Evolutionary conservation across 2,888 invertebrate genomes (phyloP).

Genomic region (Escarpia spicata): DNA sequence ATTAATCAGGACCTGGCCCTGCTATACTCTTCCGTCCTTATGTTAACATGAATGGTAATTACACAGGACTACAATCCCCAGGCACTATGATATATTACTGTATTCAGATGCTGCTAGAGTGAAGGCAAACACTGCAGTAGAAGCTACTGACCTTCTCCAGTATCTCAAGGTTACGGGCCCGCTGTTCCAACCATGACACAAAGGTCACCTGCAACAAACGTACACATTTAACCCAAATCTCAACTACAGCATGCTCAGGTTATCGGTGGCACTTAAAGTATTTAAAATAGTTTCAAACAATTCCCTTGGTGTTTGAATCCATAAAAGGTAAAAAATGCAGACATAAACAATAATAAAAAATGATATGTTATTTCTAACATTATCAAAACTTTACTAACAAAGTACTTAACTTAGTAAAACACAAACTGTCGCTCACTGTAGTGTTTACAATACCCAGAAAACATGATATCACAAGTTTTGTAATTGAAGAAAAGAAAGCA

Average conservation of each 20-base stretch:
- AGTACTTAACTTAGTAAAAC: not conserved
- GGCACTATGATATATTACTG: not conserved
- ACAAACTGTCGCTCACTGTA: not conserved
- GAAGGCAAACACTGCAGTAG: not conserved
- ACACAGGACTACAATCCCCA: too few relatives aligned
- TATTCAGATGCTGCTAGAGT: not conserved
- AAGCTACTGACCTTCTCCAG: constrained; percentile 46
- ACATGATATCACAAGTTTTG: not conserved
- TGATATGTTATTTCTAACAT: not conserved
- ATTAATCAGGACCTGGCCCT: too few relatives aligned
- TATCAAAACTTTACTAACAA: not conserved
- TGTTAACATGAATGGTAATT: too few relatives aligned
- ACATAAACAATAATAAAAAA: not conserved
- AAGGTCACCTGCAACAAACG: constrained; percentile 46
- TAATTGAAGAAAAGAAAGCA: not conserved
- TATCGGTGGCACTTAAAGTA: not conserved
- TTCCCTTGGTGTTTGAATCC: not conserved
- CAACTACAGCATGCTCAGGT: too few relatives aligned
- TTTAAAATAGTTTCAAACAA: not conserved
- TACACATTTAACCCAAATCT: not conserved
- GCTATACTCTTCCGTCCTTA: too few relatives aligned
- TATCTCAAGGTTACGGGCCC: constrained; percentile 53
- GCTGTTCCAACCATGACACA: constrained; percentile 51
- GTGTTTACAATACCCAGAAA: too few relatives aligned
- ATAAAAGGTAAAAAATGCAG: not conserved